Percentiles rank a stretch among this genome's conserved stretches.
phyloP scores from a whole-genome alignment of 35 echinoderm and acorn worm species.

The Nesometra sesokonis region DNA sequence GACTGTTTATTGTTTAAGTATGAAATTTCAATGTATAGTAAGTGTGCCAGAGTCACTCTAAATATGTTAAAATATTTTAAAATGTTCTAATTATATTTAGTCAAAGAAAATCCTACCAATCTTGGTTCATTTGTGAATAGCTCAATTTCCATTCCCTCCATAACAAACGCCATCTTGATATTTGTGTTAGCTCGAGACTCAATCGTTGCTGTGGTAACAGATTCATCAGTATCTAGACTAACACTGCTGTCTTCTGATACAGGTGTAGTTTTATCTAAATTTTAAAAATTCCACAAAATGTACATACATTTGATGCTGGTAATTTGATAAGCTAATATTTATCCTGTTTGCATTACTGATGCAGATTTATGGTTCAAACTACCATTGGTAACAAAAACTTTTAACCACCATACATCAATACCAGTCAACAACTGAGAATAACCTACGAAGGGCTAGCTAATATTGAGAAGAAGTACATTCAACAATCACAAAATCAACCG shows the following conservation, averaged over 20 bases:
- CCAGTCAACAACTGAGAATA: too few relatives aligned
- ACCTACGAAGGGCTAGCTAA: too few relatives aligned
- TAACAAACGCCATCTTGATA: conserved; percentile 57
- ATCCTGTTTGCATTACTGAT: neutral
- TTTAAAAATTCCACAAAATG: neutral
- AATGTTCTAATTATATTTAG: too few relatives aligned
- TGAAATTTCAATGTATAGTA: too few relatives aligned
- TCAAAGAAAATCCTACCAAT: conserved; percentile 52
- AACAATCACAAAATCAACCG: too few relatives aligned
- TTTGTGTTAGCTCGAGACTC: neutral
- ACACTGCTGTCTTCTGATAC: conserved; percentile 2
- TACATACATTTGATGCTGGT: neutral
- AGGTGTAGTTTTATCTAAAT: neutral
- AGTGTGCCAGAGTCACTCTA: too few relatives aligned
- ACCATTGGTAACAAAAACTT: too few relatives aligned
- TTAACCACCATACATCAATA: too few relatives aligned
- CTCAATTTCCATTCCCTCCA: conserved; percentile 70
- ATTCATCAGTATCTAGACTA: neutral
- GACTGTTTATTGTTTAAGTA: too few relatives aligned
- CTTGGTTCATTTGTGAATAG: conserved; percentile 92
- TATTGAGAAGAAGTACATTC: too few relatives aligned
- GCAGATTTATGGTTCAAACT: too few relatives aligned
- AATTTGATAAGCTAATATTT: neutral
- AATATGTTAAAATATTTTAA: too few relatives aligned
- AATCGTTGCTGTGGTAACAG: neutral